phyloP scores from a whole-genome alignment of 2,797 vertebrate genomes.

The Spheniscus humboldti region DNA sequence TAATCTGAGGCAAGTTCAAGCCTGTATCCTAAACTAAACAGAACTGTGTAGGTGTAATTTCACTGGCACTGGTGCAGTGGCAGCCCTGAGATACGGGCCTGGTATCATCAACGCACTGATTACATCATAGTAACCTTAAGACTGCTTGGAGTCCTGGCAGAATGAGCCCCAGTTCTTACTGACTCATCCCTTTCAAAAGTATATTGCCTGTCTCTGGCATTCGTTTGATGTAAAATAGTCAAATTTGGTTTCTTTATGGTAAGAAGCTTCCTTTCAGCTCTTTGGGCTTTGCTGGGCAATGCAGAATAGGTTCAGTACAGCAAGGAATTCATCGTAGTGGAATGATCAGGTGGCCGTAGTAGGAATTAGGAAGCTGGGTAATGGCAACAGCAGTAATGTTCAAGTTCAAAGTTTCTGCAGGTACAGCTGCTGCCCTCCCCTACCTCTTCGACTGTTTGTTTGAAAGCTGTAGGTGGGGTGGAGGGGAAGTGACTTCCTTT shows the following conservation, averaged over 20 bases:
- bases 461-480: background rate
- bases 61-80: background rate
- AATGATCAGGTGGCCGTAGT: rapidly evolving
- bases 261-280: background rate
- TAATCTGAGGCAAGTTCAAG: background rate
- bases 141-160: background rate
- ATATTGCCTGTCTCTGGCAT: background rate
- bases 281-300: background rate
- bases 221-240: background rate
- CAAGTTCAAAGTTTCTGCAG: background rate
- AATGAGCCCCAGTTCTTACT: background rate
- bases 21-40: background rate
- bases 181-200: background rate
- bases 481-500: background rate
- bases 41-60: background rate
- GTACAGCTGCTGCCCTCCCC: background rate
- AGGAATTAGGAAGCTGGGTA: background rate
- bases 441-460: background rate
- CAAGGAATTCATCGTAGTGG: background rate
- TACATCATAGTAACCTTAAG: background rate
- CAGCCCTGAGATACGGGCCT: background rate
- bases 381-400: background rate
- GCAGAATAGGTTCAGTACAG: background rate
- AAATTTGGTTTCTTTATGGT: background rate
- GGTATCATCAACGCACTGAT: background rate